Percentiles rank a stretch among this genome's conserved stretches.
Conservation (phyloP, 2,888 invertebrate species). For the Agrotis clavis region DNA sequence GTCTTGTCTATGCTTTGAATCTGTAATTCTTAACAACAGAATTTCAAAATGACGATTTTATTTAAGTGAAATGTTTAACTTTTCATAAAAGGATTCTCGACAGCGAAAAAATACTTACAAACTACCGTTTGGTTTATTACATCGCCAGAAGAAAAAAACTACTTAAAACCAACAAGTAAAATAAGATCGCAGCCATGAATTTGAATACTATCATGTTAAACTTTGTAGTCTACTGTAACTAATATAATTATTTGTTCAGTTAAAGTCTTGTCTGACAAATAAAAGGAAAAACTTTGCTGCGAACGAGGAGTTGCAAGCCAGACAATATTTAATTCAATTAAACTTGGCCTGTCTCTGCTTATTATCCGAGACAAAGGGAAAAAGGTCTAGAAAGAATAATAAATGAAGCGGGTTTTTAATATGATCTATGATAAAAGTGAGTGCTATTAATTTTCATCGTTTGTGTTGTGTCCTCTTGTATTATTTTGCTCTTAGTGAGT, state of each 20-base stretch:
- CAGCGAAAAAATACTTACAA: background rate
- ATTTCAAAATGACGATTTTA: background rate
- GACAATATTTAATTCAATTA: constrained; percentile 75
- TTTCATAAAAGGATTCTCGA: background rate
- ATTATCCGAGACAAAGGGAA: constrained; percentile 63
- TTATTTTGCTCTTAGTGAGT: background rate
- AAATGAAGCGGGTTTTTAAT: constrained; percentile 55
- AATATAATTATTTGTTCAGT: constrained; percentile 57
- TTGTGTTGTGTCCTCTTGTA: background rate
- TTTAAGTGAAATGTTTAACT: background rate
- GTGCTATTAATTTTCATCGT: background rate
- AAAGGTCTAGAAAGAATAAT: constrained; percentile 61
- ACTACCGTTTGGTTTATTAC: background rate
- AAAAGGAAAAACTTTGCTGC: constrained; percentile 57
- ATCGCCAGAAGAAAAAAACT: background rate
- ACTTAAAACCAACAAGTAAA: constrained; percentile 14
- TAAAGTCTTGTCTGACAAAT: constrained; percentile 55
- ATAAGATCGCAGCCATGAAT: constrained; percentile 10
- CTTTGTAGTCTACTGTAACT: constrained; percentile 39
- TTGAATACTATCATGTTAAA: constrained; percentile 33
- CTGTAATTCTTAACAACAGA: background rate
- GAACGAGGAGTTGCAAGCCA: constrained; percentile 61
- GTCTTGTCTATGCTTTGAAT: too few species aligned
- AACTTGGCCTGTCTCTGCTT: constrained; percentile 64
- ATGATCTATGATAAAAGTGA: constrained; percentile 34